Percentiles rank a stretch among this genome's conserved stretches.
These are phyloP conservation scores for Drosophila colorata DNA, from an alignment of 2,888 invertebrate species.

Conservation along the genomic window DNA sequence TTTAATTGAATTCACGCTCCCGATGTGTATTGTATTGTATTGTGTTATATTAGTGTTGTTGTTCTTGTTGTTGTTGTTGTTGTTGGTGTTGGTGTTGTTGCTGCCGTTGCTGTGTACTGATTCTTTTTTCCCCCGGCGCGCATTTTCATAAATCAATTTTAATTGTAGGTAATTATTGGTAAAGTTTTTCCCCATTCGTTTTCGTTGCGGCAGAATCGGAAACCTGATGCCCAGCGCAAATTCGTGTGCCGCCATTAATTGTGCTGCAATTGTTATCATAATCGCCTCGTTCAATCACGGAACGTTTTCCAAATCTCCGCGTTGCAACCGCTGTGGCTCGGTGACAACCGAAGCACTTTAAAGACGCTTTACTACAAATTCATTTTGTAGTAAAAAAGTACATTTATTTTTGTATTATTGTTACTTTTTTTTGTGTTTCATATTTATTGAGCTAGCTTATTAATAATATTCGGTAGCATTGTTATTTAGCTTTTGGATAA, in stretches of 20 bases:
- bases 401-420: no score
- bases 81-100: not conserved
- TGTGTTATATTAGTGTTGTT: not conserved
- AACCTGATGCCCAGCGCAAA: conserved; percentile 26
- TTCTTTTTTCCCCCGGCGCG: conserved; percentile 23
- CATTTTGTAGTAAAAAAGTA: no score
- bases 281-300: conserved; percentile 56
- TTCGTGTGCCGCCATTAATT: conserved; percentile 68
- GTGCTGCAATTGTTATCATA: conserved; percentile 64
- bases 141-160: conserved; percentile 82
- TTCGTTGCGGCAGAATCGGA: not conserved
- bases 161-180: conserved; percentile 82
- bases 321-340: not conserved
- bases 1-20: conserved; percentile 70
- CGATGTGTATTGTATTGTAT: conserved; percentile 1
- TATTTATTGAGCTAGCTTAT: no score
- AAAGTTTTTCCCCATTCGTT: conserved; percentile 41
- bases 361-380: not conserved
- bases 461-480: no score
- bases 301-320: not conserved
- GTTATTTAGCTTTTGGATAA: no score
- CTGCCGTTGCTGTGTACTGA: not conserved
- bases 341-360: not conserved
- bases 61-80: conserved; percentile 13
- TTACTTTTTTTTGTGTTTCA: no score